phyloP scores from a whole-genome alignment of 2,797 vertebrate genomes.

The Salarias fasciatus region DNA sequence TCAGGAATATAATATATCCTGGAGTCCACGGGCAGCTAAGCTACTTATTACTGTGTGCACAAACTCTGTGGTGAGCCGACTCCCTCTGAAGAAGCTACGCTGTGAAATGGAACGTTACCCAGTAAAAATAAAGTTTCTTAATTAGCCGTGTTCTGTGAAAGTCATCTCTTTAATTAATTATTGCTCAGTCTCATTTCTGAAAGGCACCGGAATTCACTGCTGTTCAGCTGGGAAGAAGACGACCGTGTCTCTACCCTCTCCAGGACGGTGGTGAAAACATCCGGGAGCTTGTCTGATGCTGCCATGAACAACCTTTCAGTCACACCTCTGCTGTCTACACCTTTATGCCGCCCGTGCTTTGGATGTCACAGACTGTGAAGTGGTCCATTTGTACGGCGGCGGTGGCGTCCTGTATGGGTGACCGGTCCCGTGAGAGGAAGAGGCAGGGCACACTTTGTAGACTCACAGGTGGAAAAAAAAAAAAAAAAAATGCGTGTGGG shows the following conservation, averaged over 20 bases:
- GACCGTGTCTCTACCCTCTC: not conserved
- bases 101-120: slow-evolving; percentile 27
- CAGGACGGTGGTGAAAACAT: slow-evolving; percentile 20
- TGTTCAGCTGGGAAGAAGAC: slow-evolving; percentile 10
- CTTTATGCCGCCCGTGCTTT: not conserved
- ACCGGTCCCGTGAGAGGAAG: slow-evolving; percentile 8
- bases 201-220: slow-evolving; percentile 17
- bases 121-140: slow-evolving; percentile 45
- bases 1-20: slow-evolving; percentile 24
- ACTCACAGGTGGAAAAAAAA: slow-evolving; percentile 3
- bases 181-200: slow-evolving; percentile 40
- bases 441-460: slow-evolving; percentile 23
- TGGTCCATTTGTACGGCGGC: slow-evolving; percentile 2
- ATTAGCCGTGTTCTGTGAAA: slow-evolving; percentile 44
- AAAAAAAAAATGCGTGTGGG: slow-evolving; percentile 45
- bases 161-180: slow-evolving; percentile 48
- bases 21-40: slow-evolving; percentile 29
- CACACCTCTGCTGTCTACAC: not conserved
- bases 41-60: slow-evolving; percentile 21
- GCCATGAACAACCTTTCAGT: not conserved
- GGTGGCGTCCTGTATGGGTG: not conserved
- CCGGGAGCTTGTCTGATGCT: not conserved
- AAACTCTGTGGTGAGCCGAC: slow-evolving; percentile 15
- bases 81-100: slow-evolving; percentile 27
- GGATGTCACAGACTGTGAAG: not conserved